A percentile compares a stretch with the other conserved stretches of the same genome.
Conservation (phyloP, 2,113 vertebrate species). For the Girardinichthys multiradiatus region DNA sequence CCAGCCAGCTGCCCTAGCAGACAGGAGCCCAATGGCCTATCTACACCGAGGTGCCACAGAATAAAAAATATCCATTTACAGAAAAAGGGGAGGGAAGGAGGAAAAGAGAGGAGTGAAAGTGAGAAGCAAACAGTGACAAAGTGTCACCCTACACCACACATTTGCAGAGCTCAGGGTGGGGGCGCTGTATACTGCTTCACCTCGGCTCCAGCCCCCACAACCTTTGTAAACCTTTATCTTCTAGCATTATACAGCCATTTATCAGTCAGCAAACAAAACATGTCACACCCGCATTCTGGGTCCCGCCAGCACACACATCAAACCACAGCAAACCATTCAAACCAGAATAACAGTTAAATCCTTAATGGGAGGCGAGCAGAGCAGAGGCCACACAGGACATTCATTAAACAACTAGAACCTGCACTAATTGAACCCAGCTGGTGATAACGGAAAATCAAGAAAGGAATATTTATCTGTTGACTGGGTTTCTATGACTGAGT, state of each 20-base stretch:
- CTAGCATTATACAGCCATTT: conserved; percentile 75
- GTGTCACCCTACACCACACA: conserved; percentile 59
- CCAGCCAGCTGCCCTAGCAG: conserved; percentile 73
- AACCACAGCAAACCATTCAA: conserved; percentile 47
- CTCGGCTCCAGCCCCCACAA: conserved; percentile 20
- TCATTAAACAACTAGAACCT: conserved; percentile 77
- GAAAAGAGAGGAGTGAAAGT: conserved; percentile 24
- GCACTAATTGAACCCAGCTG: conserved; percentile 75
- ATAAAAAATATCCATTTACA: conserved; percentile 71
- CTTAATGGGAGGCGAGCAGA: conserved; percentile 65
- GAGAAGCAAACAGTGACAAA: conserved; percentile 41
- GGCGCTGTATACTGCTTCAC: conserved; percentile 3
- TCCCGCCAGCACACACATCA: conserved; percentile 49
- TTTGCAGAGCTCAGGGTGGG: conserved; percentile 54
- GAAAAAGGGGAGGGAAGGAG: conserved; percentile 26
- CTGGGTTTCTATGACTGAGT: conserved; percentile 68
- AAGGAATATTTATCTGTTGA: conserved; percentile 77
- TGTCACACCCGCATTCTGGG: conserved; percentile 52
- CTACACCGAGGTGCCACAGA: conserved; percentile 65
- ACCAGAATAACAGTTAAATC: conserved; percentile 62
- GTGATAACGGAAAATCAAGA: conserved; percentile 70
- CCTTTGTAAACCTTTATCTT: conserved; percentile 71
- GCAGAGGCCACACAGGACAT: conserved; percentile 77
- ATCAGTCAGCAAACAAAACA: conserved; percentile 77
- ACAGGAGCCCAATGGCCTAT: conserved; percentile 74